Evolutionary conservation across 2,888 invertebrate species (phyloP).

Genomic region (Tinea trinotella): DNA sequence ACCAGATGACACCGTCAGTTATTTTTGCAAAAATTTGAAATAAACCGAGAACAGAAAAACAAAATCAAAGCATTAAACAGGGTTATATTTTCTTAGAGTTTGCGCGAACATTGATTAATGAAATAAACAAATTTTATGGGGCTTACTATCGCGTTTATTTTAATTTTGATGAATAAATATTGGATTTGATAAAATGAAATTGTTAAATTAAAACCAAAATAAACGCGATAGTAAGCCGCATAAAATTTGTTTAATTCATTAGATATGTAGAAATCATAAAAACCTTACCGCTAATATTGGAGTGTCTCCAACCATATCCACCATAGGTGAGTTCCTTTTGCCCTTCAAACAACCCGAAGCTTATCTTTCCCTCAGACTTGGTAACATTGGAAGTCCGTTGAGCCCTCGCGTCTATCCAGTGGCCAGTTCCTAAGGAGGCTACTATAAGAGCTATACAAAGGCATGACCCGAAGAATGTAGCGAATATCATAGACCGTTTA

Average conservation of each 20-base stretch:
- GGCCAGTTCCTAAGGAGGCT: constrained; percentile 86
- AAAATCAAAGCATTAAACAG: too few species aligned
- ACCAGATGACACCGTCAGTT: too few species aligned
- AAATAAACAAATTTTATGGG: too few species aligned
- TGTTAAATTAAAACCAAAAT: too few species aligned
- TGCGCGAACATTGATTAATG: too few species aligned
- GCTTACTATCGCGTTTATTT: too few species aligned
- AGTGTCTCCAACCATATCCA: constrained; percentile 84
- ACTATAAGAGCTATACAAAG: constrained; percentile 83
- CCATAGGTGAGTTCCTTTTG: constrained; percentile 82
- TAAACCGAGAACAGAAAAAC: too few species aligned
- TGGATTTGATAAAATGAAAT: not conserved
- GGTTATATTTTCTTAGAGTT: too few species aligned
- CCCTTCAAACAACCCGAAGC: constrained; percentile 91
- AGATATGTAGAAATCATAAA: not conserved
- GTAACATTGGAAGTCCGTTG: constrained; percentile 76
- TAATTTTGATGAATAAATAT: not conserved
- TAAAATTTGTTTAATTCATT: too few species aligned
- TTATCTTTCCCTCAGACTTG: constrained; percentile 81
- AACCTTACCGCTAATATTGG: constrained; percentile 82
- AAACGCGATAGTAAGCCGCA: too few species aligned
- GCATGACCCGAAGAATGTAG: constrained; percentile 86
- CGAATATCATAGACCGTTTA: constrained; percentile 83
- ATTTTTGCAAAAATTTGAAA: too few species aligned
- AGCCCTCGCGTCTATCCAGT: constrained; percentile 86